Conservation (phyloP, 2,888 invertebrate genomes). For the Netelia inedita region DNA sequence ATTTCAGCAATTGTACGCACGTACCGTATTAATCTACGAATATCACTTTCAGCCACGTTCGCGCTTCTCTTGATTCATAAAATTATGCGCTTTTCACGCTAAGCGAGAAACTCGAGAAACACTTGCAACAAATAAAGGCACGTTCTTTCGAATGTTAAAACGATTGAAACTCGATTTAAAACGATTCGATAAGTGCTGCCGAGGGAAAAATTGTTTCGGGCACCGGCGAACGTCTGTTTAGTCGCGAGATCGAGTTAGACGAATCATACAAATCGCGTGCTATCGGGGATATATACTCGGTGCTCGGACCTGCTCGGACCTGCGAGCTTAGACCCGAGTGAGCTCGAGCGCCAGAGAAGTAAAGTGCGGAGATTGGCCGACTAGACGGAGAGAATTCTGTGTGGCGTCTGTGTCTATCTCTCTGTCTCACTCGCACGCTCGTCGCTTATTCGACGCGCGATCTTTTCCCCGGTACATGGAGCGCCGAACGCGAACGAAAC, state of each 20-base stretch:
- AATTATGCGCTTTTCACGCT: constrained; percentile 50
- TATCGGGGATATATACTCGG: constrained; percentile 22
- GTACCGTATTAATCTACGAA: not conserved
- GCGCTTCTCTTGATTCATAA: constrained; percentile 37
- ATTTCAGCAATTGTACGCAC: not conserved
- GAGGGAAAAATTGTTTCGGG: not conserved
- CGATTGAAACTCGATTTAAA: not conserved
- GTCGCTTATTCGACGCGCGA: not conserved
- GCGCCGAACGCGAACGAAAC: not conserved
- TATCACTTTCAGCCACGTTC: constrained; percentile 56
- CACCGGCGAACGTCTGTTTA: constrained; percentile 2
- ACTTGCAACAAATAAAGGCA: not conserved
- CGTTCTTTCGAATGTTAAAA: constrained; percentile 1
- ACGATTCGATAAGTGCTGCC: no score
- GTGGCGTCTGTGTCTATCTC: constrained; percentile 22
- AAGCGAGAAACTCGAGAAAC: not conserved
- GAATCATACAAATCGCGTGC: constrained; percentile 23
- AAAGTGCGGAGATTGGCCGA: constrained; percentile 51
- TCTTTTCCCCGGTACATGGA: not conserved
- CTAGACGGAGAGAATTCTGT: constrained; percentile 25
- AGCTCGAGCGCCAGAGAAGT: constrained; percentile 51
- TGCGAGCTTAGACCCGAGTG: constrained; percentile 58
- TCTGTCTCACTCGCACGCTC: constrained; percentile 7
- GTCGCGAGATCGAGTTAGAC: constrained; percentile 50
- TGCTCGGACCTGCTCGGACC: constrained; percentile 61